A percentile compares a stretch with the other conserved stretches of the same genome.
These are phyloP conservation scores for Solea solea DNA, from an alignment of 2,113 vertebrate species.

Conservation along the genomic window DNA sequence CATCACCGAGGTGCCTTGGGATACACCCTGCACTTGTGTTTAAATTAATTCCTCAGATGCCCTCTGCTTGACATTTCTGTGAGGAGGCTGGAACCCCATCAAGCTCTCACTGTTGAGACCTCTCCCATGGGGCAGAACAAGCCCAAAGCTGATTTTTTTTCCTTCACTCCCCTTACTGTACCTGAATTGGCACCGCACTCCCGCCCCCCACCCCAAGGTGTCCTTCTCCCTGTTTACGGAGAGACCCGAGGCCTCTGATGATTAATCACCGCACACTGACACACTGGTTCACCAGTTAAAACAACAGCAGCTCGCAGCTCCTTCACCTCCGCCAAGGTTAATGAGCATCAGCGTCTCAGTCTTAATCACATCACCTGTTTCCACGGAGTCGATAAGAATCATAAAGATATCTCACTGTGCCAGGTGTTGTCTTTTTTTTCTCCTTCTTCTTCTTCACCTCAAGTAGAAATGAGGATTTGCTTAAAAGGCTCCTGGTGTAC, in stretches of 20 bases:
- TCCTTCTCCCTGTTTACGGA: constrained; percentile 67
- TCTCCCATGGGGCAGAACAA: constrained; percentile 41
- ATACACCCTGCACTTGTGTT: constrained; percentile 58
- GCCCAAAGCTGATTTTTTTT: constrained; percentile 40
- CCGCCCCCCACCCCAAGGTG: constrained; percentile 58
- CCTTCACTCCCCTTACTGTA: constrained; percentile 1
- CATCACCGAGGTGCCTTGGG: constrained; percentile 56
- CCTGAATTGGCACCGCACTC: constrained; percentile 28
- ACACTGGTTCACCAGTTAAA: constrained; percentile 63
- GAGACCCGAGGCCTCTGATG: constrained; percentile 44
- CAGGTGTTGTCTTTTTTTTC: background rate
- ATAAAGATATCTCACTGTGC: constrained; percentile 50
- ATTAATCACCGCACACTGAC: constrained; percentile 72
- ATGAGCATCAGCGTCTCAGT: constrained; percentile 65
- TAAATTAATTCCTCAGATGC: constrained; percentile 70
- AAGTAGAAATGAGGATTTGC: constrained; percentile 15
- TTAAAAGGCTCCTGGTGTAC: background rate
- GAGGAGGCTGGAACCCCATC: constrained; percentile 68
- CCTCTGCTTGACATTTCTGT: constrained; percentile 75
- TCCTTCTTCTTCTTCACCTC: background rate
- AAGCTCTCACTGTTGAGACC: constrained; percentile 40
- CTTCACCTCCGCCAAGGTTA: constrained; percentile 76
- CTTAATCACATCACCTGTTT: constrained; percentile 70
- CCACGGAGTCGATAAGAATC: constrained; percentile 50
- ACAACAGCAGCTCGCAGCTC: constrained; percentile 66